These are phyloP conservation scores for Drosophila differens DNA, from an alignment of 2,888 invertebrate genomes.

Conservation along the genomic window DNA sequence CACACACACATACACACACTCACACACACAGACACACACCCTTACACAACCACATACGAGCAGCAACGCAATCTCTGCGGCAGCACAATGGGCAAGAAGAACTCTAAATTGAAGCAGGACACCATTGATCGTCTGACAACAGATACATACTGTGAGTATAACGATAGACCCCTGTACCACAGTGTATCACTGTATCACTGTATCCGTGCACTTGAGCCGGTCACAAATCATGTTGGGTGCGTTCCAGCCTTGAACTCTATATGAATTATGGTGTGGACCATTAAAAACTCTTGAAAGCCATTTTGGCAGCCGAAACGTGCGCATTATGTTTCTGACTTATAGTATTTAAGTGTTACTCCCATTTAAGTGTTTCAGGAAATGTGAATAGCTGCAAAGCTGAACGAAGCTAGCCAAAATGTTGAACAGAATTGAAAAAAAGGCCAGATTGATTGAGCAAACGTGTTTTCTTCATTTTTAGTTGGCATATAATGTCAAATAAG, in stretches of 20 bases:
- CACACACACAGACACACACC: background rate
- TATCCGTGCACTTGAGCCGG: background rate
- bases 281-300: slow-evolving; percentile 68
- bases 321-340: slow-evolving; percentile 20
- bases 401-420: background rate
- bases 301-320: slow-evolving; percentile 69
- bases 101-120: slow-evolving; percentile 97
- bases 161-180: background rate
- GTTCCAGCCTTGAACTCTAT: slow-evolving; percentile 67
- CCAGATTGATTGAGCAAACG: background rate
- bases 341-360: background rate
- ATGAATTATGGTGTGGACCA: slow-evolving; percentile 55
- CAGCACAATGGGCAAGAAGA: slow-evolving; percentile 95
- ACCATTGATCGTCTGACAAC: slow-evolving; percentile 96
- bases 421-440: background rate
- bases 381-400: background rate
- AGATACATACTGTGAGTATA: slow-evolving; percentile 96
- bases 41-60: background rate
- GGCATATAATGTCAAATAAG: too few species aligned
- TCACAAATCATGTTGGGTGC: slow-evolving; percentile 53
- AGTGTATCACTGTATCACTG: background rate
- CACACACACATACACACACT: background rate
- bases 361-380: background rate
- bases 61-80: slow-evolving; percentile 41
- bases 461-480: background rate